Base-by-base conservation (phyloP, 2,888 invertebrate species). In the Parelbella ahira region DNA sequence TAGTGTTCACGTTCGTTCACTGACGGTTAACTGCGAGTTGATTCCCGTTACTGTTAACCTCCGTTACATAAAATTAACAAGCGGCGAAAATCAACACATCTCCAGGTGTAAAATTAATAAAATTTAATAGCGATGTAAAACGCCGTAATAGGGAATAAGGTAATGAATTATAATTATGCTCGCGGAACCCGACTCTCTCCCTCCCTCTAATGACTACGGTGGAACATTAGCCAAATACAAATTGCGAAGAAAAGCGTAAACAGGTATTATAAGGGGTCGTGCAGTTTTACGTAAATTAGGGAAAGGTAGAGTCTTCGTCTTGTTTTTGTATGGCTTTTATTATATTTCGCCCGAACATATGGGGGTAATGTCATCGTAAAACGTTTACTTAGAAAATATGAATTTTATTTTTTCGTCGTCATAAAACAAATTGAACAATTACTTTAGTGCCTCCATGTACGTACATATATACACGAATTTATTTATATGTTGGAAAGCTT, bases 211-310 rank as follows among this genome's bases (percentile, higher is more conserved):
- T 73, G 80, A 72, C 74, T 70, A 69, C 60, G 67, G 67, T 66
- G 69, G 60, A 79, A 79, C 82, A 80, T 83, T 82, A 81, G 68
- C 73, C 71, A 67, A 74, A 80, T 73, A 76, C 74, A 79, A 83
- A 83, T 82, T 79, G 74, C 72, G 65, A 70, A 69, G 71, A 76
- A 77, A 76, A 68, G 71, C 71, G 77, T 77, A 81, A 83, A 78
- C 74, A 80, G 71, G 78, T 46, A 79, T 74, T 70, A 76, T 59
- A 74, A 72, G 56, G 71, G 75, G 69, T 67, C 68, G 66, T 61
- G 56, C 64, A 63, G 62, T 69, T 72, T 58, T 68, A 58, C 56
- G 60, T 53, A 66, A 70, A 70, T 74, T 66, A 61, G 64, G 68
- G 62, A 58, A 59, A 54, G n/a, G n/a, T n/a, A n/a, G n/a, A n/a